These are phyloP conservation scores for Zalophus californianus DNA, from an alignment of 2,797 vertebrate species.

Conservation along the genomic window DNA sequence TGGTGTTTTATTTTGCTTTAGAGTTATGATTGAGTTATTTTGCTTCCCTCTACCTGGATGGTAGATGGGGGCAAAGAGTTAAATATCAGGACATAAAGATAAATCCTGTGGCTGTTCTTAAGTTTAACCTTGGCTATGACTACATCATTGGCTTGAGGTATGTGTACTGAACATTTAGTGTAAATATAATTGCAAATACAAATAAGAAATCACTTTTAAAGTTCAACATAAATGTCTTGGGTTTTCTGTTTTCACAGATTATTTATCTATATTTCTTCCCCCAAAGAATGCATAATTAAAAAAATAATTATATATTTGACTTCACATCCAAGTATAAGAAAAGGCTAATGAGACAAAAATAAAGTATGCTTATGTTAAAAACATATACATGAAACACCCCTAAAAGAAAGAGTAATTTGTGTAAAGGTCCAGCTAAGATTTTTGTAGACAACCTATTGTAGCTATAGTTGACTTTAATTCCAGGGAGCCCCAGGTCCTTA, in stretches of 20 bases:
- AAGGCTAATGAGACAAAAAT: neutral
- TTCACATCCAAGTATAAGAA: neutral
- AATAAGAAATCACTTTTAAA: neutral
- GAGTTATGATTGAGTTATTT: neutral
- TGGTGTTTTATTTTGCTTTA: neutral
- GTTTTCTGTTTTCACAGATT: neutral
- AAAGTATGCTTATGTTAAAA: neutral
- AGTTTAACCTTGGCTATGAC: neutral
- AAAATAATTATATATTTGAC: neutral
- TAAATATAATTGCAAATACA: neutral
- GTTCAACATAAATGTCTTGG: neutral
- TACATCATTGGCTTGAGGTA: neutral
- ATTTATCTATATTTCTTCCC: neutral
- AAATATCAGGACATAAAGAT: neutral
- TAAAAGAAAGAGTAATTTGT: neutral
- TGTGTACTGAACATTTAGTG: neutral
- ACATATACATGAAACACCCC: neutral
- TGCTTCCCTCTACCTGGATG: neutral
- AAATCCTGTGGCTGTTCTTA: neutral
- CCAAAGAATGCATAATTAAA: neutral
- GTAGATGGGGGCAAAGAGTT: neutral
- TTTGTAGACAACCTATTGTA: neutral
- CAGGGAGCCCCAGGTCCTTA: neutral
- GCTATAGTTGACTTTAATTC: constrained; percentile 17
- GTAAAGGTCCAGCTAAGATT: neutral